A percentile compares a stretch with the other conserved stretches of the same genome.
phyloP scores from a whole-genome alignment of 37 sponge, comb jelly and placozoan genomes.

The Halichondria panicea region DNA sequence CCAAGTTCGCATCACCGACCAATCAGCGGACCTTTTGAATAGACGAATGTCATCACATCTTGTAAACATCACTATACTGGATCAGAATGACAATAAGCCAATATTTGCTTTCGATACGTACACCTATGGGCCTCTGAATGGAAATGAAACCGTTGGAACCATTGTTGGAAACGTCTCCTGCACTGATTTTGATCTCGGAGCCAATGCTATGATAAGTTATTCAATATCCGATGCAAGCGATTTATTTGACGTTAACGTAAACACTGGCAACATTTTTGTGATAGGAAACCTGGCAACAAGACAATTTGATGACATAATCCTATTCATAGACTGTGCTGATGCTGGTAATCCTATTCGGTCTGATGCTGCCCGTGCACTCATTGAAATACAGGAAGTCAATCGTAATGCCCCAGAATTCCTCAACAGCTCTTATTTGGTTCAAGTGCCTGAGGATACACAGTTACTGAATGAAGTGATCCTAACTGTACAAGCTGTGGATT shows the following conservation, averaged over 20 bases:
- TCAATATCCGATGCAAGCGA: not conserved
- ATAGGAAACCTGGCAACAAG: conserved; percentile 19
- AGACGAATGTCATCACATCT: not conserved
- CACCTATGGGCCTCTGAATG: conserved; percentile 33
- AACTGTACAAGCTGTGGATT: conserved; percentile 31
- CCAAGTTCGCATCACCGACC: conserved; percentile 35
- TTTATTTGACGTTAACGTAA: conserved; percentile 35
- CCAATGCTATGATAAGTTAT: conserved; percentile 49
- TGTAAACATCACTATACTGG: conserved; percentile 40
- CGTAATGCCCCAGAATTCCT: conserved; percentile 45
- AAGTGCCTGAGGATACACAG: conserved; percentile 30
- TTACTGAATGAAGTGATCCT: conserved; percentile 25
- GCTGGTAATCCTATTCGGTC: conserved; percentile 12
- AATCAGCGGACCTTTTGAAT: not conserved
- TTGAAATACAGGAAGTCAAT: conserved; percentile 41
- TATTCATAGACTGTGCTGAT: conserved; percentile 39
- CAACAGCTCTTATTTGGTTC: conserved; percentile 12
- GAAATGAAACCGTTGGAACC: not conserved
- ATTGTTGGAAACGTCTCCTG: conserved; percentile 48
- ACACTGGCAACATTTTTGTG: conserved; percentile 32
- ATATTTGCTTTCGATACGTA: conserved; percentile 20
- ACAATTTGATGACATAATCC: conserved; percentile 26
- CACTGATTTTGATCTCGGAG: conserved; percentile 57
- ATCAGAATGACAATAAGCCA: conserved; percentile 77
- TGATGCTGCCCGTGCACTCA: conserved; percentile 8